A percentile compares a stretch with the other conserved stretches of the same genome.
These are phyloP conservation scores for Eidolon dupreanum DNA, from an alignment of 2,797 vertebrate genomes.

Conservation along the genomic window DNA sequence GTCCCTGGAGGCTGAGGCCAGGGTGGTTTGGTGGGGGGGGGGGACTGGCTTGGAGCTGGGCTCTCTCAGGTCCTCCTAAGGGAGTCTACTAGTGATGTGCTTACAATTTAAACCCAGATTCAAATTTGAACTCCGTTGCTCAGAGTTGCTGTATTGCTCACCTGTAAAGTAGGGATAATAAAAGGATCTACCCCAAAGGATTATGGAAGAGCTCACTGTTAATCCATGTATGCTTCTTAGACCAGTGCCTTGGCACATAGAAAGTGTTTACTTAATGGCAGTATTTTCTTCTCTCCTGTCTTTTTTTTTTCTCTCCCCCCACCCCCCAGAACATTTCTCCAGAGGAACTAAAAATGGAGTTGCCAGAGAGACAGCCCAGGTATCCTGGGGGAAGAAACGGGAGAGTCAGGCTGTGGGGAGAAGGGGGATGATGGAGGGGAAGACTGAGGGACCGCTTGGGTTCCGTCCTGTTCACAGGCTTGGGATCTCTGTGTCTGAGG, in stretches of 20 bases:
- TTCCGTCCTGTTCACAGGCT: not conserved
- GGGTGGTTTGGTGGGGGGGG: not conserved
- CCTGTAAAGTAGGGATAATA: not conserved
- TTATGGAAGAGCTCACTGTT: not conserved
- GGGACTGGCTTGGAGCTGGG: not conserved
- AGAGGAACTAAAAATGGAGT: constrained; percentile 89
- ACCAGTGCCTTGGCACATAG: not conserved
- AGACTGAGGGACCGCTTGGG: not conserved
- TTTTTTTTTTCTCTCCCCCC: too few species aligned
- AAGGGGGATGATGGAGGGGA: not conserved
- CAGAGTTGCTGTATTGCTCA: not conserved
- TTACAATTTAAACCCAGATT: not conserved
- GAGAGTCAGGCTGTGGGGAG: not conserved
- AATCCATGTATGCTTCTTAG: not conserved
- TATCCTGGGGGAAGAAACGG: constrained; percentile 82
- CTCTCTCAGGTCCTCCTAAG: not conserved
- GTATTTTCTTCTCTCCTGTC: not conserved
- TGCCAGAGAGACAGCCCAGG: constrained; percentile 93
- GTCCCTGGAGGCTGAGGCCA: not conserved
- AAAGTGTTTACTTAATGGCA: not conserved
- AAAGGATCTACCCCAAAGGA: not conserved
- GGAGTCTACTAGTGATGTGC: not conserved
- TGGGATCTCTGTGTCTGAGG: not conserved
- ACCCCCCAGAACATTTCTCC: constrained; percentile 90
- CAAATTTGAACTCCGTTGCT: not conserved